phyloP scores from a whole-genome alignment of 35 echinoderm and acorn worm genomes.

The Chiridota heheva region DNA sequence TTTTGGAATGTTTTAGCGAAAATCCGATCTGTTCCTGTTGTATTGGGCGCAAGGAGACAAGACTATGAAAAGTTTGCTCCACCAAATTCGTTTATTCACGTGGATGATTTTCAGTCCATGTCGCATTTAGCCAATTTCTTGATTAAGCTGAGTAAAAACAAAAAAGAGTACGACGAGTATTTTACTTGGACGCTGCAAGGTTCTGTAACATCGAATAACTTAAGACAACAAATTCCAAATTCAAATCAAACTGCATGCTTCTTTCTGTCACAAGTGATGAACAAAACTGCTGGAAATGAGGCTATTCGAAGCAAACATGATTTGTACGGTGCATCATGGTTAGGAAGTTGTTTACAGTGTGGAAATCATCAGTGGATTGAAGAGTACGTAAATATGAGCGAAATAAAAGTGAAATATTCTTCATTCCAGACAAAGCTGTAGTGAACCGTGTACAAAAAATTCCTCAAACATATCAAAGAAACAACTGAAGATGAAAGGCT shows the following conservation, averaged over 20 bases:
- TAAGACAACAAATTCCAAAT: neutral
- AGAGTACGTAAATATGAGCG: too few relatives aligned
- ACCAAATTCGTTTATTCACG: slow-evolving; percentile 26
- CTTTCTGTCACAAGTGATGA: neutral
- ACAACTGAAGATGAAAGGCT: too few relatives aligned
- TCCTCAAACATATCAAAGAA: too few relatives aligned
- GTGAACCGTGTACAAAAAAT: too few relatives aligned
- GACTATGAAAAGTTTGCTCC: slow-evolving; percentile 38
- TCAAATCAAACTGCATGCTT: neutral
- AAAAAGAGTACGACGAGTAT: slow-evolving; percentile 28
- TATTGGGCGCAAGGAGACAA: slow-evolving; percentile 12
- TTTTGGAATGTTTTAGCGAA: slow-evolving; percentile 49
- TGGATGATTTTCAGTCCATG: slow-evolving; percentile 32
- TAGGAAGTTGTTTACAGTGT: slow-evolving; percentile 11
- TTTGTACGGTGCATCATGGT: slow-evolving; percentile 5
- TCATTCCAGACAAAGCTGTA: too few relatives aligned
- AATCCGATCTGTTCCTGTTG: slow-evolving; percentile 30
- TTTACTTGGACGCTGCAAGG: slow-evolving; percentile 35
- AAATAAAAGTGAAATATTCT: too few relatives aligned
- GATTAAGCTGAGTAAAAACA: slow-evolving; percentile 18
- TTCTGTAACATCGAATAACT: neutral
- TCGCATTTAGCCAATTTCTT: slow-evolving; percentile 29
- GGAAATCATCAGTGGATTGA: neutral
- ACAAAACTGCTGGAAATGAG: neutral
- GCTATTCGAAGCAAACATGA: neutral